Evolutionary conservation across 2,797 vertebrate species (phyloP), one percentile per base, ranked within the genome.

Genomic region (Sciurus carolinensis): DNA sequence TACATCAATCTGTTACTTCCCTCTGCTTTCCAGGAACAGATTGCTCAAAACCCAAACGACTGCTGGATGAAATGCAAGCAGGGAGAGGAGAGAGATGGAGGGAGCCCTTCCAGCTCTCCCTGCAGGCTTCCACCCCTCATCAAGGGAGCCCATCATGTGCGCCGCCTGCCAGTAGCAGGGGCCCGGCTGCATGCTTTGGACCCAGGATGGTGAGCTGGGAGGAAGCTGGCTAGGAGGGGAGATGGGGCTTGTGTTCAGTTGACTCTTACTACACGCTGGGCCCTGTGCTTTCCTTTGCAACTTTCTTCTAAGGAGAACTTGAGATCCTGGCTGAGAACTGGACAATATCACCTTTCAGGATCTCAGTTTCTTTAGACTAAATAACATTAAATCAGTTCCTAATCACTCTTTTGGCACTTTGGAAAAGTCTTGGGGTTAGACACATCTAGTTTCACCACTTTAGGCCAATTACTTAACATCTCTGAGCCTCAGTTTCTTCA

Each of bases 21-120:
- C 87, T 80, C 47, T 88, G 96, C 97, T 98, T 95, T 97, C 97
- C 94, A 97, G 91, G 96, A 95, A 97, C 80, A 87, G 88, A 77
- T 57, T 80, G 84, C 94, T 95, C 94, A 73, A 71, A 94, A 87
- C 59, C 20, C 66, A 69, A 79, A 71, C 0, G 39, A 81, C 50
- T 52, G 62, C 18, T 81, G 92, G 67, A 59, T 44, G 86, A 76
- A 77, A 90, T 11, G 42, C 0, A 17, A 87, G 84, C 0, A 0
- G 47, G 33, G 17, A 86, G 73, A 82, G 28, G 71, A 33, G 11
- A 8, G 64, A n/a, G 42, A 26, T 7, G 24, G 20, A n/a, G 20
- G 12, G 26, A 90, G 28, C 33, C 24, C 93, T 71, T 47, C 1
- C 3, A 39, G 36, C 77, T 44, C 3, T 1, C n/a, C 59, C 42